These are phyloP conservation scores for Amiota mariae DNA, from an alignment of 2,888 invertebrate genomes.

Conservation along the genomic window DNA sequence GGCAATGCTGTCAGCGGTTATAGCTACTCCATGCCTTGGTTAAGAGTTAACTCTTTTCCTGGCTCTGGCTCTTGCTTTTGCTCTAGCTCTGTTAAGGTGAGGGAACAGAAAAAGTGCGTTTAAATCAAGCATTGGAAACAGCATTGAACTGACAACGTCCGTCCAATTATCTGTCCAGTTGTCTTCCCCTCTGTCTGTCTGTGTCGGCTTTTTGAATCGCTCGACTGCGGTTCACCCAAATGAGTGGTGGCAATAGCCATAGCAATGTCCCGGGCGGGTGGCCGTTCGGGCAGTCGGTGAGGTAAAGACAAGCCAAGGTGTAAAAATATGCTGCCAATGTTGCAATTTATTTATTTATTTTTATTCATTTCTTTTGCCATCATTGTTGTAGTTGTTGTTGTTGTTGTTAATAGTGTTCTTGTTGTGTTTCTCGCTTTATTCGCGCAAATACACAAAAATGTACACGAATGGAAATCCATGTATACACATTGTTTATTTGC, in stretches of 20 bases:
- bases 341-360: slow-evolving; percentile 67
- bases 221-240: not conserved
- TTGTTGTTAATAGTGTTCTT: slow-evolving; percentile 35
- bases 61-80: too few species aligned
- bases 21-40: too few species aligned
- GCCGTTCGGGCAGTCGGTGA: not conserved
- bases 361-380: slow-evolving; percentile 52
- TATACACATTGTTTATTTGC: slow-evolving; percentile 64
- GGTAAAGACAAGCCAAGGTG: slow-evolving; percentile 48
- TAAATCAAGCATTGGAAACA: slow-evolving; percentile 26
- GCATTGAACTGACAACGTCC: not conserved
- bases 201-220: not conserved
- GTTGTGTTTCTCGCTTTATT: slow-evolving; percentile 25
- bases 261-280: not conserved
- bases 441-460: slow-evolving; percentile 21
- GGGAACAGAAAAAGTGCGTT: slow-evolving; percentile 24
- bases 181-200: not conserved
- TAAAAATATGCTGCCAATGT: slow-evolving; percentile 67
- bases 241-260: not conserved
- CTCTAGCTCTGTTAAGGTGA: not conserved
- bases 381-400: slow-evolving; percentile 1
- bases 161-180: not conserved
- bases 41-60: too few species aligned
- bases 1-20: not conserved
- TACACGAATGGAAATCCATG: slow-evolving; percentile 48